Percentiles rank a stretch among this genome's conserved stretches.
phyloP scores from a whole-genome alignment of 2,888 invertebrate genomes.

The Lottia gigantea region DNA sequence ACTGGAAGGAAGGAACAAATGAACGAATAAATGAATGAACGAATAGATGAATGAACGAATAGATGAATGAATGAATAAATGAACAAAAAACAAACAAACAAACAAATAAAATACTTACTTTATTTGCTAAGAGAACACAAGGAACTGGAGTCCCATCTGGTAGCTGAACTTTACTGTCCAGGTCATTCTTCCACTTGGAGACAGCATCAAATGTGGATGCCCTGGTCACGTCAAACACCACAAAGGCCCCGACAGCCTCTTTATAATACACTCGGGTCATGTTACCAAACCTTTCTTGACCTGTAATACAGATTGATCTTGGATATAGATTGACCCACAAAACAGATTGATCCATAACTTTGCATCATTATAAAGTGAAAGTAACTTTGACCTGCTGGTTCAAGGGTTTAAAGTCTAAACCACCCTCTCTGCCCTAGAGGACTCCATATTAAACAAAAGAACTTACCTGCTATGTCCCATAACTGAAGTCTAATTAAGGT shows the following conservation, averaged over 20 bases:
- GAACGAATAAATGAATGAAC: too few relatives aligned
- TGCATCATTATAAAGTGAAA: too few relatives aligned
- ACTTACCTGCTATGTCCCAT: slow-evolving; percentile 74
- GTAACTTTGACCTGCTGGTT: too few relatives aligned
- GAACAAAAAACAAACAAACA: too few relatives aligned
- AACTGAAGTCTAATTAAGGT: slow-evolving; percentile 73
- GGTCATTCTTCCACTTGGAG: slow-evolving; percentile 74
- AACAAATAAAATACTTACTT: slow-evolving; percentile 64
- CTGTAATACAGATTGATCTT: slow-evolving; percentile 53
- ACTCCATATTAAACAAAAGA: too few relatives aligned
- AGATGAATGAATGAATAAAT: background rate
- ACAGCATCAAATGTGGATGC: slow-evolving; percentile 73
- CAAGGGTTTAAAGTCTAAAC: too few relatives aligned
- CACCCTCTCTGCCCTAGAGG: too few relatives aligned
- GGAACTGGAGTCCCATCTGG: slow-evolving; percentile 72
- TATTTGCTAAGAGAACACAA: slow-evolving; percentile 73
- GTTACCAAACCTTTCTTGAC: slow-evolving; percentile 74
- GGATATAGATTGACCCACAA: too few relatives aligned
- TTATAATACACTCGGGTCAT: slow-evolving; percentile 75
- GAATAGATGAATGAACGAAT: too few relatives aligned
- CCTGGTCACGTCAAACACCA: slow-evolving; percentile 73
- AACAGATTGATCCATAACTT: too few relatives aligned
- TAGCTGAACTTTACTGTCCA: slow-evolving; percentile 73
- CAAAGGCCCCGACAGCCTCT: slow-evolving; percentile 71
- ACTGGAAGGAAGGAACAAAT: slow-evolving; percentile 63